These are phyloP conservation scores for Anableps anableps DNA, from an alignment of 2,797 vertebrate species.

Conservation along the genomic window DNA sequence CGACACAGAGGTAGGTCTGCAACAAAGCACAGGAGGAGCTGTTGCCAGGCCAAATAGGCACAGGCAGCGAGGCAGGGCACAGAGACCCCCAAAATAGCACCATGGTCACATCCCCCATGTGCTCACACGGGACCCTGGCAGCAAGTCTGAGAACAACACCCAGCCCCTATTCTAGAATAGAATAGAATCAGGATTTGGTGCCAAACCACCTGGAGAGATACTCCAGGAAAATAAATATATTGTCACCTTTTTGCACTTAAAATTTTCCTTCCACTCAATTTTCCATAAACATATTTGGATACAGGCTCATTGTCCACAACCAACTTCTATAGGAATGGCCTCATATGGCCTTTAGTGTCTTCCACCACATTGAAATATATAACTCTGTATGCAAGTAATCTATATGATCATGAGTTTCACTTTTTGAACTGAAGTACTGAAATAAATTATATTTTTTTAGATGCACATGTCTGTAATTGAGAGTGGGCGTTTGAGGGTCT, in stretches of 20 bases:
- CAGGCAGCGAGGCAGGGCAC: too few relatives aligned
- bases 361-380: background rate
- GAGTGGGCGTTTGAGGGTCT: background rate
- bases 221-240: background rate
- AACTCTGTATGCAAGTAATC: background rate
- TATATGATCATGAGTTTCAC: background rate
- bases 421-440: background rate
- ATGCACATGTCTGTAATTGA: background rate
- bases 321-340: background rate
- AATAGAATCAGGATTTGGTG: background rate
- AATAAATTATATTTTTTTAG: background rate
- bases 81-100: too few relatives aligned
- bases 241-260: too few relatives aligned
- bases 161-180: too few relatives aligned
- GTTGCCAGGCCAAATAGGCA: too few relatives aligned
- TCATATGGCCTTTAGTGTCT: background rate
- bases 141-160: background rate
- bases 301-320: background rate
- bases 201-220: background rate
- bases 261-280: background rate
- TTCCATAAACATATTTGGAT: background rate
- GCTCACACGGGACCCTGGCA: background rate
- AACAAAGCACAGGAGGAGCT: too few relatives aligned
- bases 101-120: too few relatives aligned
- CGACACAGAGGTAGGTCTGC: too few relatives aligned